phyloP scores from a whole-genome alignment of 2,888 invertebrate species.

The Caenorhabditis uteleia region DNA sequence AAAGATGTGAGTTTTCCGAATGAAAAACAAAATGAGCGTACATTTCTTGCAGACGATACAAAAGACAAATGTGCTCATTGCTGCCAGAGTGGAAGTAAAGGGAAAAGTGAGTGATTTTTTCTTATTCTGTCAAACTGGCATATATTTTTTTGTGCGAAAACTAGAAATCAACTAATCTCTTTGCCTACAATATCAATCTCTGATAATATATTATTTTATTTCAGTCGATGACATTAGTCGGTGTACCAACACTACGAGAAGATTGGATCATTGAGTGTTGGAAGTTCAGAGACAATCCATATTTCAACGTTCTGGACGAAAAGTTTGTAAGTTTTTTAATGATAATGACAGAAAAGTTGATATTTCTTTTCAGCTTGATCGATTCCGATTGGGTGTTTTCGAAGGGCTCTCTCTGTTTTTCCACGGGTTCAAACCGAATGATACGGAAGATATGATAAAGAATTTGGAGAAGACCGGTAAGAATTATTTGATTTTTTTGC shows the following conservation, averaged over 20 bases:
- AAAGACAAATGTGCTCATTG: constrained; percentile 34
- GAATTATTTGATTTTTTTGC: too few relatives aligned
- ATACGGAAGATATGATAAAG: constrained; percentile 33
- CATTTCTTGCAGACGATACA: constrained; percentile 23
- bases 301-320: constrained; percentile 28
- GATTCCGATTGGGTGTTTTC: constrained; percentile 28
- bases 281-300: constrained; percentile 28
- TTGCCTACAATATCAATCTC: not conserved
- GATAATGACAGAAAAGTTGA: too few relatives aligned
- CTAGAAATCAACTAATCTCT: too few relatives aligned
- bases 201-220: constrained; percentile 3
- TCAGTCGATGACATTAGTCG: constrained; percentile 29
- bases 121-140: not conserved
- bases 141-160: too few relatives aligned
- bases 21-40: not conserved
- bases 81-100: constrained; percentile 25
- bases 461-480: constrained; percentile 22
- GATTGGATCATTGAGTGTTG: constrained; percentile 35
- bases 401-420: constrained; percentile 39
- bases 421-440: constrained; percentile 34
- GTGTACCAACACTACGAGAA: constrained; percentile 26
- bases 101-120: constrained; percentile 14
- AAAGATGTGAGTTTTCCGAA: constrained; percentile 30
- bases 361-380: not conserved
- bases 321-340: constrained; percentile 12